Evolutionary conservation across 2,888 invertebrate genomes (phyloP).

Genomic region (Euplexia lucipara): DNA sequence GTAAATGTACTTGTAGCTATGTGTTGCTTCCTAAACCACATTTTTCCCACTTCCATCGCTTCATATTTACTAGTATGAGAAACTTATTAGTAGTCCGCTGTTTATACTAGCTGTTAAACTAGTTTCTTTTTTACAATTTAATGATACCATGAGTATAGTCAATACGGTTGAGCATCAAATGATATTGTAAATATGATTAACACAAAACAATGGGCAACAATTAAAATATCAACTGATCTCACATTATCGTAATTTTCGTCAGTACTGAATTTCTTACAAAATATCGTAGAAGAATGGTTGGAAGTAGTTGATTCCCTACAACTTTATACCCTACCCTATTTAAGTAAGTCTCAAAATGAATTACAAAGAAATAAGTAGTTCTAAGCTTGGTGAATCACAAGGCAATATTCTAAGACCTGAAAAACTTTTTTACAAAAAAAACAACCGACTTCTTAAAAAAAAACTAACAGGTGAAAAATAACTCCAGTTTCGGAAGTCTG

Average conservation of each 20-base stretch:
- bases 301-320: neutral
- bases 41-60: conserved; percentile 23
- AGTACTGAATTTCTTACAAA: too few species aligned
- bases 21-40: conserved; percentile 47
- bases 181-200: neutral
- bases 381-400: neutral
- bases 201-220: conserved; percentile 2
- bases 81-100: neutral
- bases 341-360: neutral
- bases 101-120: neutral
- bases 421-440: neutral
- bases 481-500: too few species aligned
- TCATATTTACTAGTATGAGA: neutral
- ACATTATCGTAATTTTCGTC: neutral
- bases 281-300: too few species aligned
- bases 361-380: neutral
- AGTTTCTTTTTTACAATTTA: neutral
- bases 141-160: neutral
- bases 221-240: conserved; percentile 1
- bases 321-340: neutral
- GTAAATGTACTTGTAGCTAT: conserved; percentile 17
- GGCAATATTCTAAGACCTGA: neutral
- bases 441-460: too few species aligned
- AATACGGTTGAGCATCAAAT: neutral
- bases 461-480: too few species aligned